Conservation (phyloP, 2,797 vertebrate species). For the Danio choprae region DNA sequence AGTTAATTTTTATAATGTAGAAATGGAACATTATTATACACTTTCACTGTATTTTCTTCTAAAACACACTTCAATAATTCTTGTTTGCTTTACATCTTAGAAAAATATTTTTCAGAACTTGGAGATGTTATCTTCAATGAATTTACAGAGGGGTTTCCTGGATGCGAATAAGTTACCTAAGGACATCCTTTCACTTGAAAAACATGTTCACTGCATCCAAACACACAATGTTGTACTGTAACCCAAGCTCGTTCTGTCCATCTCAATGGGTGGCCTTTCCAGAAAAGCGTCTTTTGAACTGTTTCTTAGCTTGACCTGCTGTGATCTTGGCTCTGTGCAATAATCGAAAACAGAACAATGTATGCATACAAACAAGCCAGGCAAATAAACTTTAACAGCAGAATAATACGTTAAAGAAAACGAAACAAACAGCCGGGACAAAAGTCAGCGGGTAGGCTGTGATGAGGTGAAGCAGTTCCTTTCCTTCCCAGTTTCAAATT, state of each 20-base stretch:
- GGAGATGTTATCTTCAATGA: neutral
- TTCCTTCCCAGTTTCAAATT: too few species aligned
- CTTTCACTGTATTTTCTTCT: too few species aligned
- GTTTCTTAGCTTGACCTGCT: neutral
- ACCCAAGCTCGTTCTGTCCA: neutral
- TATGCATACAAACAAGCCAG: slow-evolving; percentile 12
- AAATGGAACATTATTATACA: too few species aligned
- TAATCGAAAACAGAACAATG: neutral
- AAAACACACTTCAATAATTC: too few species aligned
- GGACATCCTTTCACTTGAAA: neutral
- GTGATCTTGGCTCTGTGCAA: slow-evolving; percentile 22
- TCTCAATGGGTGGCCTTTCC: slow-evolving; percentile 24
- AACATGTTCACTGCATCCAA: neutral
- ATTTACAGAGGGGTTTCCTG: neutral
- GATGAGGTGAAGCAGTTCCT: too few species aligned
- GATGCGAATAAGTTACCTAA: neutral
- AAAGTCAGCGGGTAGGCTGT: too few species aligned
- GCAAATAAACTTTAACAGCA: neutral
- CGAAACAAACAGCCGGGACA: too few species aligned
- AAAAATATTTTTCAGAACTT: too few species aligned
- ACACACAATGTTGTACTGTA: neutral
- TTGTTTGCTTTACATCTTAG: too few species aligned
- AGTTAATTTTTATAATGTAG: too few species aligned
- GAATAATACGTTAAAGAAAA: neutral
- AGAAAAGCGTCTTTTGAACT: slow-evolving; percentile 12